Conservation (phyloP, 2,113 vertebrate species). For the Piprites chloris region DNA sequence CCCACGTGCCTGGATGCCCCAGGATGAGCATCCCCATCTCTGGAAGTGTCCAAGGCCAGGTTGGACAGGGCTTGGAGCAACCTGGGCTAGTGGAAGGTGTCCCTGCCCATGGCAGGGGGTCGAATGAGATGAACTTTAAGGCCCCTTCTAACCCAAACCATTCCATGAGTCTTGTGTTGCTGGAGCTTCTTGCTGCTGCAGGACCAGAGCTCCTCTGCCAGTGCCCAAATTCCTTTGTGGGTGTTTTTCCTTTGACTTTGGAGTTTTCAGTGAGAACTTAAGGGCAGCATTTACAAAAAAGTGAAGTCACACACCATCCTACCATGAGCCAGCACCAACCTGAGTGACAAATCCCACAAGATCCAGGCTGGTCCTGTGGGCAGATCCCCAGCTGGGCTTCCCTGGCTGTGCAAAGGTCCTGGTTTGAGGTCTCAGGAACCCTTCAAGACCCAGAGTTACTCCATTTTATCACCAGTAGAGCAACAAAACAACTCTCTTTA, state of each 20-base stretch:
- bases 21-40: neutral
- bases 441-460: neutral
- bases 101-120: neutral
- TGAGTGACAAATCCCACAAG: neutral
- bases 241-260: neutral
- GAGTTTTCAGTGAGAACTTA: neutral
- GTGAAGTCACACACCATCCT: neutral
- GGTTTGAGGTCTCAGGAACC: neutral
- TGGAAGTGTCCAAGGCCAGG: neutral
- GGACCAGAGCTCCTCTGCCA: neutral
- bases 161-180: neutral
- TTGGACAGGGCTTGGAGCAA: neutral
- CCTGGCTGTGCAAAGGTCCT: neutral
- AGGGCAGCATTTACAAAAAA: neutral
- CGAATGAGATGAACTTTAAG: neutral
- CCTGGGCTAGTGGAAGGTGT: neutral
- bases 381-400: neutral
- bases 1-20: accelerated
- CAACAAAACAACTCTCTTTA: neutral
- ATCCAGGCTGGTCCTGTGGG: neutral
- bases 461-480: neutral
- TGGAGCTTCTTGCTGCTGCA: neutral
- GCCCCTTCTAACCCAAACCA: neutral
- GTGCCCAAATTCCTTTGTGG: neutral
- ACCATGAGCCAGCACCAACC: neutral